Evolutionary conservation across 2,113 vertebrate species (phyloP).

Genomic region (Typhlomys cinereus): DNA sequence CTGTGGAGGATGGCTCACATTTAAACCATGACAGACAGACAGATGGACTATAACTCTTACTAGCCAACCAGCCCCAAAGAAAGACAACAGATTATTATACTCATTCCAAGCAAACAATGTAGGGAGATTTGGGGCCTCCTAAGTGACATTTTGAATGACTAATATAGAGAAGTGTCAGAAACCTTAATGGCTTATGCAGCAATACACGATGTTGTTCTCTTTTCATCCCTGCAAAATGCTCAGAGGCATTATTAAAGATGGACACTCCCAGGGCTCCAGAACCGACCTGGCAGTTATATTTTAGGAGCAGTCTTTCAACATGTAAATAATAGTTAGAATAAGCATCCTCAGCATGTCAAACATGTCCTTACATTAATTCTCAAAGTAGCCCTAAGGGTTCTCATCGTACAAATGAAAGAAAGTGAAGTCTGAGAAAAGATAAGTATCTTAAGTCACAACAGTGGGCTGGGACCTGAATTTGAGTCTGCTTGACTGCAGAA

Average conservation of each 20-base stretch:
- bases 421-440: not conserved
- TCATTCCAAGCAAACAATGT: not conserved
- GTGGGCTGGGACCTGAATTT: not conserved
- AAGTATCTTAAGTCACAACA: not conserved
- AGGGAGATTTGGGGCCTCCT: accelerated
- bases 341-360: not conserved
- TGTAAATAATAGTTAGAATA: not conserved
- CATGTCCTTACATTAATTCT: not conserved
- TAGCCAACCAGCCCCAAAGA: constrained; percentile 28
- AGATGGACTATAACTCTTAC: not conserved
- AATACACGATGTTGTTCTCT: not conserved
- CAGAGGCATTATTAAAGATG: not conserved
- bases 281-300: not conserved
- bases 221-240: not conserved
- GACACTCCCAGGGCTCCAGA: not conserved
- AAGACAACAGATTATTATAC: not conserved
- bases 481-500: not conserved
- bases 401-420: not conserved
- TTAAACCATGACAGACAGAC: not conserved
- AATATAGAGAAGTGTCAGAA: not conserved
- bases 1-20: too few species aligned
- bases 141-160: not conserved
- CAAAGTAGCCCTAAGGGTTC: not conserved
- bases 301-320: not conserved
- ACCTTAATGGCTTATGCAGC: not conserved